Evolutionary conservation across 2,113 vertebrate species (phyloP), one percentile per base, ranked within the genome.

Genomic region (Otocyon megalotis): DNA sequence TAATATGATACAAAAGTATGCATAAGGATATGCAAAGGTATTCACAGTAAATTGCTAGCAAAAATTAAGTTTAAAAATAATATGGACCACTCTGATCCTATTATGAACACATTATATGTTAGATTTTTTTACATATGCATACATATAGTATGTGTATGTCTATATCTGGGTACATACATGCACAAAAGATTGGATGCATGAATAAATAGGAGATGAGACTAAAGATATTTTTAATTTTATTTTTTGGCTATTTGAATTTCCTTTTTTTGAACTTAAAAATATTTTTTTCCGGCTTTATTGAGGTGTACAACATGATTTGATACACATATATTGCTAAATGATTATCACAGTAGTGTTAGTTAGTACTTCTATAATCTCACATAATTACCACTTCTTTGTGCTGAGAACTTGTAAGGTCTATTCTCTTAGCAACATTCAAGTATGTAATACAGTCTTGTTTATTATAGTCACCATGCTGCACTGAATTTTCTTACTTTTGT

Each of bases 401-500:
- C 6, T 77, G 37, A 90, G 79, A 84, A 84, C 69, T 50, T 26
- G 2, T 56, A 90, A 84, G 20, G 48, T 74, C 67, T 74, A 28
- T 65, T 65, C 26, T 90, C n/a, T 65, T 76, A 48, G 20, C 60
- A 90, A 58, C 12, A 84, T 84, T 90, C 48, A 90, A 35, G 30
- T 84, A 56, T 65, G 32, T 67, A 74, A 65, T 77, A 80, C 15
- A n/a, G 24, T 50, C 17, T 71, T 91, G 35, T 58, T 58, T 85
- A 53, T 9, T 32, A 26, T 90, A 53, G 22, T 76, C 35, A 90
- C 8, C 28, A 50, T 69, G 35, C 16, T 77, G 8, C 30, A 79
- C 62, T 53, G n/a, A 71, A 65, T 87, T 88, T 85, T 58, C 3
- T 50, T 88, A 93, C 85, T 81, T 81, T 91, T 94, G 16, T 86